phyloP scores from a whole-genome alignment of 2,113 vertebrate species.

The Callaeas wilsoni region DNA sequence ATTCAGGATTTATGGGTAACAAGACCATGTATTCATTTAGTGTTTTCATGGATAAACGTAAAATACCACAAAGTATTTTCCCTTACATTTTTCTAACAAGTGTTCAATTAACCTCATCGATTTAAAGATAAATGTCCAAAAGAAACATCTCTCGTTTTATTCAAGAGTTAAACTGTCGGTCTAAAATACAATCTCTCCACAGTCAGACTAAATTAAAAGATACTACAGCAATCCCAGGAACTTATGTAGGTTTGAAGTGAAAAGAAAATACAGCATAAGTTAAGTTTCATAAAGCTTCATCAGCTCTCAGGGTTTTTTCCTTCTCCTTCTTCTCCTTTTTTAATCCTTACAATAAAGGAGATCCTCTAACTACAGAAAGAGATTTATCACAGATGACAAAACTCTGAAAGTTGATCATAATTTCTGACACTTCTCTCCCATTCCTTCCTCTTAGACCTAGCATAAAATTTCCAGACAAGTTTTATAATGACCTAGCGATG shows the following conservation, averaged over 20 bases:
- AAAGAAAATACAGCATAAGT: neutral
- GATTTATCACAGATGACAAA: conserved; percentile 54
- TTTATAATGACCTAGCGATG: conserved; percentile 36
- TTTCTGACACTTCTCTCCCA: conserved; percentile 24
- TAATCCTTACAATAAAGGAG: conserved; percentile 21
- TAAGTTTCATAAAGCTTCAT: neutral
- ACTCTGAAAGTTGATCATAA: conserved; percentile 38
- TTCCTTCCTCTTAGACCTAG: neutral
- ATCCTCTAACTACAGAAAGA: conserved; percentile 32
- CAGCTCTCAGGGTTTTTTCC: neutral
- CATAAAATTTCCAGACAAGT: conserved; percentile 52
- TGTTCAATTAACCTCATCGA: neutral
- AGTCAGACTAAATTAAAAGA: conserved; percentile 36
- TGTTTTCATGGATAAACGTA: neutral
- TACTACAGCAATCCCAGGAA: neutral
- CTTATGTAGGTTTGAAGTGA: conserved; percentile 10
- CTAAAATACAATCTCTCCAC: conserved; percentile 1
- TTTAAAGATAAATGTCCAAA: conserved; percentile 23
- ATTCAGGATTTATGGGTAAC: neutral
- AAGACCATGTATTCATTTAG: neutral
- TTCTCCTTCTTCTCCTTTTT: neutral
- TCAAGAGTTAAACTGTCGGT: conserved; percentile 36
- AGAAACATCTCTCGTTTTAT: conserved; percentile 6
- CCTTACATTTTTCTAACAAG: neutral
- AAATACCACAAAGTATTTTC: neutral